Conservation (phyloP, 2,888 invertebrate species). For the Notodonta dromedarius region DNA sequence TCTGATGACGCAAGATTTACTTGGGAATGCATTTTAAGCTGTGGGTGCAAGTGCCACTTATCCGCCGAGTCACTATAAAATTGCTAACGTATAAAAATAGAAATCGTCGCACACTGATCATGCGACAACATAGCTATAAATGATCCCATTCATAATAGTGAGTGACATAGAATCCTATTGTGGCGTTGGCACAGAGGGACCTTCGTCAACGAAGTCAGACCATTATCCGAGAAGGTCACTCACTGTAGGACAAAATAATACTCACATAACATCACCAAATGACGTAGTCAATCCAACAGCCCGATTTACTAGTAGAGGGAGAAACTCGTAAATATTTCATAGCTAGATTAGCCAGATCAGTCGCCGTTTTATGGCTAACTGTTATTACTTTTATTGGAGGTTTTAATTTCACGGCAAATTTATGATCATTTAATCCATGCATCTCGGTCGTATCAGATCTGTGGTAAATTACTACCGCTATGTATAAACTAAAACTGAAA, state of each 20-base stretch:
- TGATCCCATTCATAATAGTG: not conserved
- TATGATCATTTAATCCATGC: constrained; percentile 12
- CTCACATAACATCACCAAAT: constrained; percentile 37
- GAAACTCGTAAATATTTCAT: constrained; percentile 26
- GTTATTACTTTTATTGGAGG: constrained; percentile 22
- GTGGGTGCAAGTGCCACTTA: not conserved
- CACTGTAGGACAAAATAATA: constrained; percentile 42
- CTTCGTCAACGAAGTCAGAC: constrained; percentile 53
- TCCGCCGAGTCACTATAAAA: not conserved
- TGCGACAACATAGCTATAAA: not conserved
- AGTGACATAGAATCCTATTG: constrained; percentile 35
- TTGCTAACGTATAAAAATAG: not conserved
- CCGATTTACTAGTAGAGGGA: constrained; percentile 22
- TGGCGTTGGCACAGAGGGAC: constrained; percentile 42
- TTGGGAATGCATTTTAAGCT: not conserved
- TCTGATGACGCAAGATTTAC: not conserved
- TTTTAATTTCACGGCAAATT: constrained; percentile 26
- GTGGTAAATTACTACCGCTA: constrained; percentile 15
- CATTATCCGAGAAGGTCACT: constrained; percentile 63
- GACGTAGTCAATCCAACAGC: constrained; percentile 28
- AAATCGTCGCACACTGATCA: not conserved
- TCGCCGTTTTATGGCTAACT: constrained; percentile 21
- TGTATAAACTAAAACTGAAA: no score
- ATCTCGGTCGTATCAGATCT: constrained; percentile 14
- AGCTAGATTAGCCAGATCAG: constrained; percentile 12